Evolutionary conservation across 2,888 invertebrate genomes (phyloP), one percentile per base, ranked within the genome.

Genomic region (Anorthoa munda): DNA sequence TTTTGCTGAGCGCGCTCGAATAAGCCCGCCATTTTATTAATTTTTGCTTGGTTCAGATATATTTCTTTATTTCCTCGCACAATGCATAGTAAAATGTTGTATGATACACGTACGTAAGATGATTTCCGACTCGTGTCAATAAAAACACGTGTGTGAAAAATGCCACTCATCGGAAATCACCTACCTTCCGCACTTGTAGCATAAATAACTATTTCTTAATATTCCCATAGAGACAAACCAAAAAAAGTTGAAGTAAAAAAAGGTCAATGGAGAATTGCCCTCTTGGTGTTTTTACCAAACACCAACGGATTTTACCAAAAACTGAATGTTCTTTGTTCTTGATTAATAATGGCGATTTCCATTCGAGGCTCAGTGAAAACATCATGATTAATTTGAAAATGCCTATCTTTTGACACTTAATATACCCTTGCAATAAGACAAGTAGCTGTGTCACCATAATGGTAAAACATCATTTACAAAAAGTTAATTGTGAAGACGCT

Each of bases 261-360:
- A 67, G 15, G 31, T 56, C 21, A 64, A 61, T 39, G 18, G 66
- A 59, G 80, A 75, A 81, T 80, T 85, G 66, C 76, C 61, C 48
- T 13, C 50, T 21, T 53, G 26, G 17, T 51, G 56, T 82, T 75
- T 71, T 45, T 72, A 2, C 79, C 79, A 72, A 86, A 86, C 72
- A n/a, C n/a, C n/a, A n/a, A 86, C 85, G 64, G 51, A 39, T 64
- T 71, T 69, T 48, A 71, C 85, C 83, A 79, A 85, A 79, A 82
- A 74, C 50, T 68, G 17, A 61, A 75, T 63, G 76, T 78, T 75
- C 73, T 84, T 69, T 74, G 58, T 51, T 72, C 66, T 83, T 85
- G 85, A 85, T 85, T 80, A 75, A 85, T 82, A 75, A 78, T 79
- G 73, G 59, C 72, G 48, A 65, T 18, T 65, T 48, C 74, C 75